Evolutionary conservation across 2,797 vertebrate species (phyloP).

Genomic region (Nothura maculosa): DNA sequence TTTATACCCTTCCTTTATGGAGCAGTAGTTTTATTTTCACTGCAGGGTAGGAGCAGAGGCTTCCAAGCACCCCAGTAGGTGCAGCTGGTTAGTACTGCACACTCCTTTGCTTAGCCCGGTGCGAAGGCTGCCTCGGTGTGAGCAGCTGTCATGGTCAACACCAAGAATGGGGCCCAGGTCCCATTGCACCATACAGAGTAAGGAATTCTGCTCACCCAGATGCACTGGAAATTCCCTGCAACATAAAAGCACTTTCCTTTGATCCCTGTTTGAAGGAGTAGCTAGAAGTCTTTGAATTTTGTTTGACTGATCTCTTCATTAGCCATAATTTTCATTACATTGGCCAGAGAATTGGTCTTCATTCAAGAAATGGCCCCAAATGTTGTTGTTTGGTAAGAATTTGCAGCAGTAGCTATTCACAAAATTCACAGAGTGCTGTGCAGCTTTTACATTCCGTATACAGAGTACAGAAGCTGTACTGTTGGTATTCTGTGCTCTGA

Average conservation of each 20-base stretch:
- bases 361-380: background rate
- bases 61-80: background rate
- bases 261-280: background rate
- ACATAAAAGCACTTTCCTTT: accelerated
- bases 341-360: background rate
- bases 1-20: background rate
- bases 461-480: background rate
- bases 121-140: background rate
- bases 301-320: conserved; percentile 10
- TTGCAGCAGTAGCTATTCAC: background rate
- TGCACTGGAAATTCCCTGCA: background rate
- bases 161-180: background rate
- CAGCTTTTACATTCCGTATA: background rate
- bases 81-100: background rate
- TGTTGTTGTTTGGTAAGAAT: background rate
- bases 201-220: background rate
- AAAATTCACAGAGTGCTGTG: background rate
- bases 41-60: background rate
- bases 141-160: no score
- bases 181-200: background rate
- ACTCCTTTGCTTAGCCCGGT: background rate
- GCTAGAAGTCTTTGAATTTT: background rate
- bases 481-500: background rate
- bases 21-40: background rate
- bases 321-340: background rate